phyloP scores from a whole-genome alignment of 2,888 invertebrate species.

The Hipparchia semele region DNA sequence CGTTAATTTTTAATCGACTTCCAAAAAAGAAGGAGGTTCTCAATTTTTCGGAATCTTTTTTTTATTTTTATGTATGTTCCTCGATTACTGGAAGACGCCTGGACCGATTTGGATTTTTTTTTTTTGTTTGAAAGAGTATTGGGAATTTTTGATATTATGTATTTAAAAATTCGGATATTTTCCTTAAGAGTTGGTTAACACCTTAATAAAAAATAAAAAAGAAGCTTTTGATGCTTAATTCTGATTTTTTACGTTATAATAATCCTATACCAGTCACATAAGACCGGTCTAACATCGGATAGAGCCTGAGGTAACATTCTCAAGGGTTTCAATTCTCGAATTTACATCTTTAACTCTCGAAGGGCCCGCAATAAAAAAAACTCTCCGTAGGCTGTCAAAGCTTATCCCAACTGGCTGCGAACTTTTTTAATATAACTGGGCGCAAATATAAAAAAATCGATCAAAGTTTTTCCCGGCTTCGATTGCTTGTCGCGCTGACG shows the following conservation, averaged over 20 bases:
- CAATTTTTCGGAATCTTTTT: no score
- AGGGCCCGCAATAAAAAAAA: conserved; percentile 27
- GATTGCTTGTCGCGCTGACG: conserved; percentile 25
- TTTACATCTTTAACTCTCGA: conserved; percentile 34
- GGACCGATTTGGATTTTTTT: no score
- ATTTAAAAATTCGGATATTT: no score
- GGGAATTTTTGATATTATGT: no score
- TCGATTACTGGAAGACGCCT: no score
- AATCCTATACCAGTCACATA: neutral
- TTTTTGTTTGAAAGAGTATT: no score
- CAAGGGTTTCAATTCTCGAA: conserved; percentile 33
- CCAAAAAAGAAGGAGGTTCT: no score
- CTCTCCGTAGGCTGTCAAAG: conserved; percentile 34
- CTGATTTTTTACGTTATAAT: neutral
- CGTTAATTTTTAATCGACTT: no score
- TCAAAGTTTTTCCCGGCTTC: conserved; percentile 34
- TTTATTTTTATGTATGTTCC: no score
- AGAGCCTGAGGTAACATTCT: conserved; percentile 12
- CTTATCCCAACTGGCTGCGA: conserved; percentile 39
- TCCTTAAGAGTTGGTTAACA: no score
- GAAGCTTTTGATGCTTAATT: no score
- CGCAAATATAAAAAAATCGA: conserved; percentile 42
- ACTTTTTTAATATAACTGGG: conserved; percentile 49
- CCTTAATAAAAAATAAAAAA: no score
- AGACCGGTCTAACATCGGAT: neutral